Conservation (phyloP, 2,888 invertebrate species). For the Diarsia dahlii region DNA sequence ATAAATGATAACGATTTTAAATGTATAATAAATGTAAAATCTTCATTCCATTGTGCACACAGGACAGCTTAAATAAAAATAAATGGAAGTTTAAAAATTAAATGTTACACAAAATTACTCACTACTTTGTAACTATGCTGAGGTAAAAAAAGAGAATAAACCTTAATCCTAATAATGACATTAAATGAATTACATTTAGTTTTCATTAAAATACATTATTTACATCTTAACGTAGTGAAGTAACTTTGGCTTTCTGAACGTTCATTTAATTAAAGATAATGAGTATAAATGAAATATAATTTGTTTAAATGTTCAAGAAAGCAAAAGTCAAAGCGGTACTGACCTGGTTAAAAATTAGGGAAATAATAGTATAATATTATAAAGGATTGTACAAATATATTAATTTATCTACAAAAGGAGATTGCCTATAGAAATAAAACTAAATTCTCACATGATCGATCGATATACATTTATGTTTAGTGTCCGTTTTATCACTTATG, state of each 20-base stretch:
- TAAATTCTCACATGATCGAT: slow-evolving; percentile 79
- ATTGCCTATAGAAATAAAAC: slow-evolving; percentile 77
- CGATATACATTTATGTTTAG: slow-evolving; percentile 70
- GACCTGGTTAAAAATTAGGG: slow-evolving; percentile 75
- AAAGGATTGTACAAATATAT: slow-evolving; percentile 81
- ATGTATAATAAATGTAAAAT: slow-evolving; percentile 71
- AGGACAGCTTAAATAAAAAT: slow-evolving; percentile 76
- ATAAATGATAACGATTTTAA: slow-evolving; percentile 75
- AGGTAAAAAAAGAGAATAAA: slow-evolving; percentile 84
- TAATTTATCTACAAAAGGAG: slow-evolving; percentile 81
- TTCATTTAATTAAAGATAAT: slow-evolving; percentile 80
- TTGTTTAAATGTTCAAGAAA: slow-evolving; percentile 71
- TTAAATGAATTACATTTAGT: slow-evolving; percentile 81
- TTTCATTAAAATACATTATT: slow-evolving; percentile 83
- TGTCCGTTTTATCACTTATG: slow-evolving; percentile 84
- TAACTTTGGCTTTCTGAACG: slow-evolving; percentile 87
- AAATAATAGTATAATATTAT: slow-evolving; percentile 60
- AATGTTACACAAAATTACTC: slow-evolving; percentile 66
- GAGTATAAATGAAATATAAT: slow-evolving; percentile 82
- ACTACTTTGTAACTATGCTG: slow-evolving; percentile 78
- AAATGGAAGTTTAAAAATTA: slow-evolving; percentile 66
- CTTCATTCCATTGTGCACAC: slow-evolving; percentile 79
- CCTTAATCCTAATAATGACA: slow-evolving; percentile 81
- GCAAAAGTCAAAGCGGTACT: slow-evolving; percentile 75
- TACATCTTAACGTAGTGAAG: slow-evolving; percentile 82